A percentile compares a stretch with the other conserved stretches of the same genome.
These are phyloP conservation scores for Antechinus stuartii DNA, from an alignment of 2,113 vertebrate species.

Conservation along the genomic window DNA sequence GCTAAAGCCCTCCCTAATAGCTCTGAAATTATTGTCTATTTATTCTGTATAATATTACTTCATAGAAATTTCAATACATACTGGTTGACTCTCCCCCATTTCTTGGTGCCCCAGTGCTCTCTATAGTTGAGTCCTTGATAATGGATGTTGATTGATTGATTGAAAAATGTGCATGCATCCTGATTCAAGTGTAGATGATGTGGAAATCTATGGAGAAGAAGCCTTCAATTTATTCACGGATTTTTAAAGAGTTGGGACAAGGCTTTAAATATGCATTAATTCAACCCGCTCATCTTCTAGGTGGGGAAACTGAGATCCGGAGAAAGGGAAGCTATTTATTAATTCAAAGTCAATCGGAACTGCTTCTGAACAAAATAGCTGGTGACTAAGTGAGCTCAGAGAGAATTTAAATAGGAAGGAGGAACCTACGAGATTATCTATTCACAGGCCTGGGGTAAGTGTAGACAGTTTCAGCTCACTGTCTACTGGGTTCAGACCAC, in stretches of 20 bases:
- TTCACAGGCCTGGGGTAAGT: not conserved
- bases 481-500: not conserved
- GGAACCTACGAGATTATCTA: not conserved
- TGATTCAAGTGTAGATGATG: not conserved
- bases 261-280: not conserved
- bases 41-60: not conserved
- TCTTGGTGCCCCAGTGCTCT: not conserved
- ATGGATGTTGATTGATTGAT: not conserved
- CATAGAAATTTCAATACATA: not conserved
- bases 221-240: not conserved
- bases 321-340: not conserved
- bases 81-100: not conserved
- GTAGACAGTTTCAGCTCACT: not conserved
- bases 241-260: not conserved
- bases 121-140: not conserved
- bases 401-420: not conserved
- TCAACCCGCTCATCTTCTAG: not conserved
- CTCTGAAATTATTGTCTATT: not conserved
- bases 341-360: not conserved
- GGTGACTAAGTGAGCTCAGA: not conserved
- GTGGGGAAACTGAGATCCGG: not conserved
- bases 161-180: not conserved
- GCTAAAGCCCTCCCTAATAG: not conserved
- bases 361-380: not conserved
- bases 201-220: not conserved